These are phyloP conservation scores for Hypomecis punctinalis DNA, from an alignment of 2,888 invertebrate genomes.

Conservation along the genomic window DNA sequence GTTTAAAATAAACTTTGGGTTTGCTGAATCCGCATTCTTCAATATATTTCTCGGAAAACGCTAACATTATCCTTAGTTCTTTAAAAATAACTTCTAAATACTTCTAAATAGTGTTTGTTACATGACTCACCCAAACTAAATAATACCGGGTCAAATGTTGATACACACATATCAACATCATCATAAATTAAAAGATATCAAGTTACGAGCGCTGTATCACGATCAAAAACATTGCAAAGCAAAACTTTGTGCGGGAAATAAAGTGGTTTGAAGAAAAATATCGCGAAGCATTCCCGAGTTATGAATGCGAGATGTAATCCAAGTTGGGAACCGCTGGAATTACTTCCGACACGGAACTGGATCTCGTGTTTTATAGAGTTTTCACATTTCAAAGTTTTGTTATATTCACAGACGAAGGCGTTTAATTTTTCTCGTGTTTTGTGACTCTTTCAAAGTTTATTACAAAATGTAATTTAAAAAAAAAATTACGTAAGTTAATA, in stretches of 20 bases:
- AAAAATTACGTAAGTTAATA: too few relatives aligned
- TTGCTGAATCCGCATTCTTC: too few relatives aligned
- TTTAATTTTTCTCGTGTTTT: not conserved
- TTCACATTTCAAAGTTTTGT: conserved; percentile 40
- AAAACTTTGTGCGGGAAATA: conserved; percentile 55
- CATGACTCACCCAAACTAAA: too few relatives aligned
- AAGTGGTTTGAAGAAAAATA: conserved; percentile 60
- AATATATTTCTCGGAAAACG: too few relatives aligned
- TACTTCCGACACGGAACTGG: conserved; percentile 65
- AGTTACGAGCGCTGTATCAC: conserved; percentile 33
- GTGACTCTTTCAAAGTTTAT: not conserved
- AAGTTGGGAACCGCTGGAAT: conserved; percentile 62
- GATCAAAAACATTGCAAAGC: conserved; percentile 57
- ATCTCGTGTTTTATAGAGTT: conserved; percentile 56
- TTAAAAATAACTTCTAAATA: too few relatives aligned
- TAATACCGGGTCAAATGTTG: too few relatives aligned
- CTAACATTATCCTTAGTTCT: too few relatives aligned
- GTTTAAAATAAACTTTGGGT: too few relatives aligned
- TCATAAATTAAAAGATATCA: too few relatives aligned
- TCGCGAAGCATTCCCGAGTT: conserved; percentile 68
- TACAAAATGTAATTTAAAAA: too few relatives aligned
- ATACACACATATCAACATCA: too few relatives aligned
- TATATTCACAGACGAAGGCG: not conserved
- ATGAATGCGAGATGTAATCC: conserved; percentile 65
- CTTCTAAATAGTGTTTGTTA: too few relatives aligned